A percentile compares a stretch with the other conserved stretches of the same genome.
Conservation (phyloP, 2,888 invertebrate genomes). For the Parochlus steinenii region DNA sequence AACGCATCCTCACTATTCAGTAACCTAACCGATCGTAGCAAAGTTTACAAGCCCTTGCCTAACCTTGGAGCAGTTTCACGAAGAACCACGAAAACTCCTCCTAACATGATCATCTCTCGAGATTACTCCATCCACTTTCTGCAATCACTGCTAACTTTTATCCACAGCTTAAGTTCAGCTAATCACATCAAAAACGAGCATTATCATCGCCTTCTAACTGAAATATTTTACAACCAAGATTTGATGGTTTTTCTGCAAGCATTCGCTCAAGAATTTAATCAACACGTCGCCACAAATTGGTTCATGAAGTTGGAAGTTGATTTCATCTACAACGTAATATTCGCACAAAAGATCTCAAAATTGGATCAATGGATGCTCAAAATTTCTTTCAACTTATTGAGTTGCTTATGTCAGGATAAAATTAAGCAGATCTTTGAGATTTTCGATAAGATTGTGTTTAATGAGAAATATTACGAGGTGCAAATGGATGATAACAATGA, state of each 20-base stretch:
- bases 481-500: not conserved
- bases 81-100: constrained; percentile 19
- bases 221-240: constrained; percentile 4
- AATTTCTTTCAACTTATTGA: constrained; percentile 6
- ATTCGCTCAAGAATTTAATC: constrained; percentile 1
- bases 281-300: constrained; percentile 10
- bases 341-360: not conserved
- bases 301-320: constrained; percentile 4
- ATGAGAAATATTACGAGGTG: constrained; percentile 1
- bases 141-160: constrained; percentile 22
- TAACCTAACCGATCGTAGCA: constrained; percentile 21
- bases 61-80: constrained; percentile 25
- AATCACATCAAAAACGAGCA: not conserved
- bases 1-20: constrained; percentile 7
- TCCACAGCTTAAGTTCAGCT: constrained; percentile 16
- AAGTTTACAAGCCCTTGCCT: constrained; percentile 23
- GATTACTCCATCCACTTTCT: constrained; percentile 24
- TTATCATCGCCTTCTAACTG: not conserved
- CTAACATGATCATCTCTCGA: constrained; percentile 24
- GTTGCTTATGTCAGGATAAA: constrained; percentile 3
- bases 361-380: not conserved
- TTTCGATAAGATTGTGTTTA: constrained; percentile 8
- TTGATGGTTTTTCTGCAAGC: constrained; percentile 4
- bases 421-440: constrained; percentile 1
- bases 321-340: not conserved